These are phyloP conservation scores for Podarcis siculus DNA, from an alignment of 2,797 vertebrate species.

Conservation along the genomic window DNA sequence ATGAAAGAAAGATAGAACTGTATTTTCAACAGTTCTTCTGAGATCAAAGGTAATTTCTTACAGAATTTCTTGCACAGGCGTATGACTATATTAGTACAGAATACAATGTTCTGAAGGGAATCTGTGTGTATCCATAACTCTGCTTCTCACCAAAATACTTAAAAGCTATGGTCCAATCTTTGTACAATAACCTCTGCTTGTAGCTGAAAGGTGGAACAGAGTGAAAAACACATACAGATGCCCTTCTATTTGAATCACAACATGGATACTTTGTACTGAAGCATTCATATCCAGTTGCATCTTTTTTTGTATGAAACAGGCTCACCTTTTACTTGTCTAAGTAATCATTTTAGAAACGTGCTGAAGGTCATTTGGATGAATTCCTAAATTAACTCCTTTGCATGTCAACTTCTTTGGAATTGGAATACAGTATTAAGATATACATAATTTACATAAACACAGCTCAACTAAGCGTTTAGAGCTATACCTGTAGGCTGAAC, in stretches of 20 bases:
- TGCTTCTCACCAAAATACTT: background rate
- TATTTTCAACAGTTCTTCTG: background rate
- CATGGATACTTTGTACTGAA: background rate
- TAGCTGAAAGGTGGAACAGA: background rate
- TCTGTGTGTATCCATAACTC: background rate
- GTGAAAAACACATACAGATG: background rate
- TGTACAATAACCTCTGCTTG: too few species aligned
- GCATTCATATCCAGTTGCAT: background rate
- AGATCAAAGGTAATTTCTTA: background rate
- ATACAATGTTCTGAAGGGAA: background rate
- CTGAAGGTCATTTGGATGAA: background rate
- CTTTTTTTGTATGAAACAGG: background rate
- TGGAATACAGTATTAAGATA: background rate
- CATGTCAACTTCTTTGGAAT: background rate
- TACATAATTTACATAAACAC: background rate
- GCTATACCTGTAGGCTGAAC: conserved; percentile 80
- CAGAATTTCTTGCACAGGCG: background rate
- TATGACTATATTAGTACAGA: background rate
- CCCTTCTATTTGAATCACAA: background rate
- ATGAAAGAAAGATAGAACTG: background rate
- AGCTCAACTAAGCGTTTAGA: background rate
- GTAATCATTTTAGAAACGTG: background rate
- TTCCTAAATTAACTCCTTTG: background rate
- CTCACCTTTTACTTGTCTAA: background rate
- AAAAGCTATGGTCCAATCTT: background rate